Percentiles rank a stretch among this genome's conserved stretches.
These are phyloP conservation scores for Chrysopa pallens DNA, from an alignment of 1,140 invertebrate genomes.

Conservation along the genomic window DNA sequence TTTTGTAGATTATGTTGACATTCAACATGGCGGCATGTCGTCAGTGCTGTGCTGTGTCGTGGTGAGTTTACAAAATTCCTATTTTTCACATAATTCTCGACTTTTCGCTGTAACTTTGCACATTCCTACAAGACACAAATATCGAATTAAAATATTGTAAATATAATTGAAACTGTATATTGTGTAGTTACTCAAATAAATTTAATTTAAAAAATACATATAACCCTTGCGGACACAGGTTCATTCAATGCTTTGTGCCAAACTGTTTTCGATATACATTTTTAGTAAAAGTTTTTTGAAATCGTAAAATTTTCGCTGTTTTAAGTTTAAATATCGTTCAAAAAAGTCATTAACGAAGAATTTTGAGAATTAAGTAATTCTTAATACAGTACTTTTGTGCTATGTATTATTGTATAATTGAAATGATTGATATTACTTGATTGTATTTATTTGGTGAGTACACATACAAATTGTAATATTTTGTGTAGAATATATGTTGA, in stretches of 20 bases:
- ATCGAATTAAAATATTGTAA: neutral
- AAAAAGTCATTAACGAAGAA: no score
- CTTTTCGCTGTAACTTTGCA: neutral
- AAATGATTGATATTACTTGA: neutral
- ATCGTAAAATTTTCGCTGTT: no score
- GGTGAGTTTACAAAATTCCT: slow-evolving; percentile 37
- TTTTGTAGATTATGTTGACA: slow-evolving; percentile 33
- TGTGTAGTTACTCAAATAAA: neutral
- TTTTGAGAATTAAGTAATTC: no score
- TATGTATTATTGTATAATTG: no score
- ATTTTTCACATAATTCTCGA: slow-evolving; percentile 6
- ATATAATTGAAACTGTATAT: neutral
- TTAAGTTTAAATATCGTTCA: no score
- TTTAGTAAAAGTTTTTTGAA: no score
- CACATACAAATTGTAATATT: no score
- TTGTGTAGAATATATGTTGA: neutral
- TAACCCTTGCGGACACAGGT: slow-evolving; percentile 2
- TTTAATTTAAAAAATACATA: neutral
- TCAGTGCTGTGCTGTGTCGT: slow-evolving; percentile 86
- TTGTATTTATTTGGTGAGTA: slow-evolving; percentile 6
- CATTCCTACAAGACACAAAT: neutral
- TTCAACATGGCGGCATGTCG: slow-evolving; percentile 86
- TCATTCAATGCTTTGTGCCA: neutral
- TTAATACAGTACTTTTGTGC: no score
- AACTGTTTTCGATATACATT: no score